These are phyloP conservation scores for Cerceris ruficornis DNA, from an alignment of 2,888 invertebrate species.

Conservation along the genomic window DNA sequence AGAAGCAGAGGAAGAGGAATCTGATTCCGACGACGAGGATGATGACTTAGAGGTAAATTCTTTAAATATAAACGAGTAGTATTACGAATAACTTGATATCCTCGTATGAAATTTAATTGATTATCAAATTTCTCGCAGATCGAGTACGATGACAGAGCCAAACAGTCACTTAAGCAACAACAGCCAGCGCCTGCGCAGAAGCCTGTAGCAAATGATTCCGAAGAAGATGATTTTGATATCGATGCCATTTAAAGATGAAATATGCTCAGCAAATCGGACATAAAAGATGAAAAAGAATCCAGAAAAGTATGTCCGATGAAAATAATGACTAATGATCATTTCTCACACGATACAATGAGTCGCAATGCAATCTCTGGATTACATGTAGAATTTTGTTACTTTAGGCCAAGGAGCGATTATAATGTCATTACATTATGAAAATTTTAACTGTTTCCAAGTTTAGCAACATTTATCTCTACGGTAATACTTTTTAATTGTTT, in stretches of 20 bases:
- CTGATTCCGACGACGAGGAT: conserved; percentile 89
- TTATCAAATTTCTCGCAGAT: conserved; percentile 84
- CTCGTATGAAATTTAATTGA: neutral
- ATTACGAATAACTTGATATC: too few species aligned
- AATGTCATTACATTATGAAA: conserved; percentile 61
- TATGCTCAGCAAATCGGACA: conserved; percentile 52
- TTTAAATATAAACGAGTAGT: neutral
- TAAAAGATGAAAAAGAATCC: conserved; percentile 23
- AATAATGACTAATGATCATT: conserved; percentile 55
- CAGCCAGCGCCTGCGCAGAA: conserved; percentile 82
- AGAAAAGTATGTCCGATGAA: conserved; percentile 41
- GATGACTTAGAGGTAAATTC: conserved; percentile 86
- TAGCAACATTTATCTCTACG: conserved; percentile 68
- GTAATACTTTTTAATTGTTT: conserved; percentile 69
- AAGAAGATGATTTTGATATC: conserved; percentile 92
- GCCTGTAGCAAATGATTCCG: conserved; percentile 85
- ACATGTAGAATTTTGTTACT: conserved; percentile 64
- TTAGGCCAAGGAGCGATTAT: conserved; percentile 58
- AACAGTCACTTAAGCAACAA: conserved; percentile 87
- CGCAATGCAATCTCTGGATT: conserved; percentile 65
- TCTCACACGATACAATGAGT: conserved; percentile 63
- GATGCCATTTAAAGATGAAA: conserved; percentile 90
- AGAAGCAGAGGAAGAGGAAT: conserved; percentile 97
- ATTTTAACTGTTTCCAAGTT: conserved; percentile 71
- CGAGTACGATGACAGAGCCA: conserved; percentile 94